Conservation (phyloP, 1,140 invertebrate species). For the Drosophila punjabiensis region DNA sequence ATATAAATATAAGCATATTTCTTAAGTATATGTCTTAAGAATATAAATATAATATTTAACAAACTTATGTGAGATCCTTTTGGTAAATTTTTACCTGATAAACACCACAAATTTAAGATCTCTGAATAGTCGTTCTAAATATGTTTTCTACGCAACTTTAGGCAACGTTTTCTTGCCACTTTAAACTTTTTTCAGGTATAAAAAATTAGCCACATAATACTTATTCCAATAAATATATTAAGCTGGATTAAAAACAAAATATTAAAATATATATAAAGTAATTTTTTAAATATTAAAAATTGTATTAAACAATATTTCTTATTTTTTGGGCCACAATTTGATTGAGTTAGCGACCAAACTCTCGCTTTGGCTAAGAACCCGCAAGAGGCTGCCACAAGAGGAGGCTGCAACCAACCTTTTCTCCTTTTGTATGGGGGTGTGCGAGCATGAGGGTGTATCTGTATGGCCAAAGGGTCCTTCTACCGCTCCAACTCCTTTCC, state of each 20-base stretch:
- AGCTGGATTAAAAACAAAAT: no score
- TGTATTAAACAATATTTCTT: no score
- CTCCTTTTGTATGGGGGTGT: constrained; percentile 19
- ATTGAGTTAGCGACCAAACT: neutral
- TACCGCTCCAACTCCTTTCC: neutral
- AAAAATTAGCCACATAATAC: neutral
- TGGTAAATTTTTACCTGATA: neutral
- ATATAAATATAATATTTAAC: neutral
- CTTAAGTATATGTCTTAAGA: no score
- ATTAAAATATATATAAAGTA: no score
- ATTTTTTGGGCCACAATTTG: neutral
- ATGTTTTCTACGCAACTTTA: neutral
- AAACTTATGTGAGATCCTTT: neutral
- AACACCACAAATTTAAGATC: neutral
- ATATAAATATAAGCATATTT: neutral
- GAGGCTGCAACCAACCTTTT: constrained; percentile 44
- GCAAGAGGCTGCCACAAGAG: neutral
- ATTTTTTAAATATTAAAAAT: no score
- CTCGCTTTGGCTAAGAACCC: neutral
- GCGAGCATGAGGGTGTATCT: constrained; percentile 44
- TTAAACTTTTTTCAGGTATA: neutral
- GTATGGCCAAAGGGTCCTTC: constrained; percentile 25
- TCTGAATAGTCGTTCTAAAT: neutral
- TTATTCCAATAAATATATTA: no score
- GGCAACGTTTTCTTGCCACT: neutral